Evolutionary conservation across 2,797 vertebrate species (phyloP).

Genomic region (Acipenser transmontanus): DNA sequence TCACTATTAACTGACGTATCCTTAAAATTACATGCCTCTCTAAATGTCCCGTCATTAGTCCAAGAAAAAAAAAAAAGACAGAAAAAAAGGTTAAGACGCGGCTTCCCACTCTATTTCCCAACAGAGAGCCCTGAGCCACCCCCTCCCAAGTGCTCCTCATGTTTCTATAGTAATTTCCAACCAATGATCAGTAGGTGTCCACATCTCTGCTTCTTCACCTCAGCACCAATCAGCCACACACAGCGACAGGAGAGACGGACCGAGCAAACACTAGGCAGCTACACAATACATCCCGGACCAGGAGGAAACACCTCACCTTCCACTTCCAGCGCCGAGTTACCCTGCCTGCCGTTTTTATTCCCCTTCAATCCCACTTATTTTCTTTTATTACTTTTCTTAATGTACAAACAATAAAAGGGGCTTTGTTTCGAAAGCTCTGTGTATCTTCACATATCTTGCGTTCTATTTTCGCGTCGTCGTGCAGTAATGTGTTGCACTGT

Average conservation of each 20-base stretch:
- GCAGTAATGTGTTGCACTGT: constrained; percentile 78
- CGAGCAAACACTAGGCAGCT: constrained; percentile 59
- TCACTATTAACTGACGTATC: constrained; percentile 52
- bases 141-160: constrained; percentile 64
- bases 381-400: constrained; percentile 50
- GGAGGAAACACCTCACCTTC: constrained; percentile 40
- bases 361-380: constrained; percentile 37
- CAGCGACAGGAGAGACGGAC: constrained; percentile 81
- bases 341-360: constrained; percentile 35
- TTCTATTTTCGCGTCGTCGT: constrained; percentile 36
- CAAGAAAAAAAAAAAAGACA: constrained; percentile 26
- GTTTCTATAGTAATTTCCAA: constrained; percentile 85
- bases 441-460: constrained; percentile 18
- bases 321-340: constrained; percentile 59
- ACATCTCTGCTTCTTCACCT: constrained; percentile 84
- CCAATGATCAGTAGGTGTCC: constrained; percentile 88
- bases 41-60: constrained; percentile 40
- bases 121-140: constrained; percentile 49
- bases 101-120: constrained; percentile 45
- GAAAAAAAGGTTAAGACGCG: constrained; percentile 39
- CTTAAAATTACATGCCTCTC: constrained; percentile 36
- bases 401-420: constrained; percentile 48
- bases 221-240: constrained; percentile 83
- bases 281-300: constrained; percentile 48
- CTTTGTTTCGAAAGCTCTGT: constrained; percentile 56